Base-by-base conservation (phyloP, 2,113 vertebrate genomes). In the Sebastes fasciatus region DNA sequence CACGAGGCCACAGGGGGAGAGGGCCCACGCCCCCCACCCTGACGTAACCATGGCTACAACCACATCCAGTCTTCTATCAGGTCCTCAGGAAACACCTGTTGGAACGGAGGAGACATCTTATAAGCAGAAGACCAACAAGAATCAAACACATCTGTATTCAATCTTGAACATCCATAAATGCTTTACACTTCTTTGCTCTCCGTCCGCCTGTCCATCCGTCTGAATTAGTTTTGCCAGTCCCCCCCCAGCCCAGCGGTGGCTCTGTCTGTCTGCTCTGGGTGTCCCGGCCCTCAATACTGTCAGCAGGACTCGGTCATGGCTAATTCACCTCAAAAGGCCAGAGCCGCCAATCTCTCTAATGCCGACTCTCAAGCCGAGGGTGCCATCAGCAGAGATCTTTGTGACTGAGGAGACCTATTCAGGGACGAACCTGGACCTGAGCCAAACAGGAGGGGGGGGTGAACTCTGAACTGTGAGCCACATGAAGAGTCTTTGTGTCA, bases 11-110 rank as follows among this genome's bases (percentile, higher is more conserved):
- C 76, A 73, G 79, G 77, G 67, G 86, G 78, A 84, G 73, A 91
- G 84, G 86, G 82, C 17, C 90, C 87, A 17, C 23, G 43, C 55
- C 87, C 89, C 74, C 91, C 82, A 78, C 67, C 88, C 80, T 62
- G 83, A 91, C 43, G 62, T 72, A 49, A 85, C 60, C 93, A 94
- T 94, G 19, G 88, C 58, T 91, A 88, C 84, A 89, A 87, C 83
- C 73, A 1, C 89, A 90, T 88, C 80, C 80, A 84, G 81, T 90
- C 83, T 58, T 73, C 65, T 48, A 52, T 60, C 60, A 46, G 73
- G 71, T 78, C 80, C 73, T 85, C 71, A 1, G 80, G 82, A 86
- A 89, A 82, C 76, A 86, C 80, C 93, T 93, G 86, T 51, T 19
- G 21, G 48, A 81, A 45, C 2, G 40, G 3, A 75, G 40, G 46